Evolutionary conservation across 2,888 invertebrate species (phyloP), one percentile per base, ranked within the genome.

Genomic region (Plebejus melissa): DNA sequence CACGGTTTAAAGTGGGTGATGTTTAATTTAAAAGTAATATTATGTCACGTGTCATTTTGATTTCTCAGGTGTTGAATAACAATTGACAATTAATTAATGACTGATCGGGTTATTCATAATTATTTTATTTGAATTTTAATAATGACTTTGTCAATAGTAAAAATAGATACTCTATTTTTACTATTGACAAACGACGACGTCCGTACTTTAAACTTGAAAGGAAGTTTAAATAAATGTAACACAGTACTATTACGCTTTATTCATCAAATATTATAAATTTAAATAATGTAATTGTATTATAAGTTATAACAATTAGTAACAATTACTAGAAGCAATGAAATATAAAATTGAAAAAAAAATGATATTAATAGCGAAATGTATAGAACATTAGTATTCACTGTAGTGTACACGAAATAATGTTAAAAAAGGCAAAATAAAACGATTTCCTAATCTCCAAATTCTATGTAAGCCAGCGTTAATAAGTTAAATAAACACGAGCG

Each of bases 361-460:
- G 28, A 70, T 71, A 74, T 57, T 74, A 9, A 74, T 57, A 32
- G 36, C n/a, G 36, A 58, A 32, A 74, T 36, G 36, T 57, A n/a
- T 36, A 16, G 32, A 32, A 65, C 32, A 65, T 65, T 65, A 65
- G 65, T 36, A 65, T 65, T 65, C 65, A 65, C 65, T 65, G 50
- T 72, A 72, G 72, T 72, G 72, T 32, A 72, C 72, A 82, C 85
- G 84, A 85, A 80, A 80, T 78, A 78, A 81, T 82, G 78, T 82
- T 82, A 85, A 85, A 65, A 83, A 80, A 82, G 80, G 82, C 80
- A 83, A 84, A 88, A 85, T 87, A 87, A 86, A 81, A 84, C 79
- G 85, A 84, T 88, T 90, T 88, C 88, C 90, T 92, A 93, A 92
- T 91, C 90, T 90, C 84, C 86, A 87, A 92, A 91, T 90, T 89